phyloP scores from a whole-genome alignment of 2,797 vertebrate genomes.

The Tokudaia muenninki region DNA sequence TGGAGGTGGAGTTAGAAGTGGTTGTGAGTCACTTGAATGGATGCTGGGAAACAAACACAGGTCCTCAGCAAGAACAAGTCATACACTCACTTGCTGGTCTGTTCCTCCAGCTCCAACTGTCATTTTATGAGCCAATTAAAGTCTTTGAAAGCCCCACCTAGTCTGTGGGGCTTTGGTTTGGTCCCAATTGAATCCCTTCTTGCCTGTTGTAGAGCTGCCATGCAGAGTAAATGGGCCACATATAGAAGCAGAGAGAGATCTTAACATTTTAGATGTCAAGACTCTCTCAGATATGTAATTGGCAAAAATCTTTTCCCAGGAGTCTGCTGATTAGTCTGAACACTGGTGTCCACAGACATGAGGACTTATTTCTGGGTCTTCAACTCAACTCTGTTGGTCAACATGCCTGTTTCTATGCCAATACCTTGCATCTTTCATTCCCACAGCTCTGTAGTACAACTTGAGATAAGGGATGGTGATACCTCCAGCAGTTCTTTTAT shows the following conservation, averaged over 20 bases:
- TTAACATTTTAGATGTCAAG: neutral
- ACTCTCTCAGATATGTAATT: neutral
- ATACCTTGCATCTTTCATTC: neutral
- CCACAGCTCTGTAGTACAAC: neutral
- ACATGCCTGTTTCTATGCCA: neutral
- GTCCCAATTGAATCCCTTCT: too few relatives aligned
- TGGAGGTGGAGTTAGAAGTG: neutral
- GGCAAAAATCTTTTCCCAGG: neutral
- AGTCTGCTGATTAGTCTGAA: neutral
- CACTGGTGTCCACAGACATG: neutral
- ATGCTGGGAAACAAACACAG: neutral
- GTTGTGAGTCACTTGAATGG: neutral
- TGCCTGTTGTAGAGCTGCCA: neutral
- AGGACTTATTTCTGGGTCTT: neutral
- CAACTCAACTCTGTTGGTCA: neutral
- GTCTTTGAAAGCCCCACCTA: neutral
- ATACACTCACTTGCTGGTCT: neutral
- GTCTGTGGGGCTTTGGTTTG: neutral
- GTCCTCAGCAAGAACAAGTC: too few relatives aligned
- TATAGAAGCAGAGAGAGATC: neutral
- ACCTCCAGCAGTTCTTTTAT: neutral
- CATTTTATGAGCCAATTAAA: neutral
- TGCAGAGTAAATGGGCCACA: neutral
- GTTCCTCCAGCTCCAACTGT: neutral
- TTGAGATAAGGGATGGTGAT: neutral